A percentile compares a stretch with the other conserved stretches of the same genome.
Evolutionary conservation across 2,797 vertebrate genomes (phyloP).

Genomic region (Ispidina picta): DNA sequence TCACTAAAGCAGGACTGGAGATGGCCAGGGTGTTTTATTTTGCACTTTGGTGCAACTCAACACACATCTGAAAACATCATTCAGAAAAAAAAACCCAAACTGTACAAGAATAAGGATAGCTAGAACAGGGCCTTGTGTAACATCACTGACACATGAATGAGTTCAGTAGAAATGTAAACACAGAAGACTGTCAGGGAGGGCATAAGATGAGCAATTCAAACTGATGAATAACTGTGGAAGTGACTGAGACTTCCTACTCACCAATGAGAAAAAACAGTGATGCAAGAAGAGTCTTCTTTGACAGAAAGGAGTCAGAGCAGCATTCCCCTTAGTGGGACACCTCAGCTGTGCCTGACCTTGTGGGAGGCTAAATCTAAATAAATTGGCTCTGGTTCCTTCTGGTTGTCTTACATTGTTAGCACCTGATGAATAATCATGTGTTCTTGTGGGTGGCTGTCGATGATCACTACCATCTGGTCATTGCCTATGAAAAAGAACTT

Average conservation of each 20-base stretch:
- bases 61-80: background rate
- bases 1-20: background rate
- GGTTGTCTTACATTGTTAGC: background rate
- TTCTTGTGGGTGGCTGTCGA: background rate
- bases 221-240: background rate
- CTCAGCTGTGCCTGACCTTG: background rate
- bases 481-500: background rate
- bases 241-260: background rate
- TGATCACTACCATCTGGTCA: background rate
- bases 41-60: background rate
- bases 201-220: background rate
- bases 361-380: background rate
- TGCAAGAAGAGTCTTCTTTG: background rate
- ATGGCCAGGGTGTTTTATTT: background rate
- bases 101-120: background rate
- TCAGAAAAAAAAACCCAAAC: background rate
- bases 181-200: background rate
- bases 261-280: background rate
- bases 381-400: background rate
- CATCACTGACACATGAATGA: background rate
- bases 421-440: accelerated
- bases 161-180: conserved; percentile 29
- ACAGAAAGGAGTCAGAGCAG: background rate
- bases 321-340: accelerated
- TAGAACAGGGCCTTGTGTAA: background rate